Evolutionary conservation across 2,113 vertebrate species (phyloP), one percentile per base, ranked within the genome.

Genomic region (Noctilio leporinus): DNA sequence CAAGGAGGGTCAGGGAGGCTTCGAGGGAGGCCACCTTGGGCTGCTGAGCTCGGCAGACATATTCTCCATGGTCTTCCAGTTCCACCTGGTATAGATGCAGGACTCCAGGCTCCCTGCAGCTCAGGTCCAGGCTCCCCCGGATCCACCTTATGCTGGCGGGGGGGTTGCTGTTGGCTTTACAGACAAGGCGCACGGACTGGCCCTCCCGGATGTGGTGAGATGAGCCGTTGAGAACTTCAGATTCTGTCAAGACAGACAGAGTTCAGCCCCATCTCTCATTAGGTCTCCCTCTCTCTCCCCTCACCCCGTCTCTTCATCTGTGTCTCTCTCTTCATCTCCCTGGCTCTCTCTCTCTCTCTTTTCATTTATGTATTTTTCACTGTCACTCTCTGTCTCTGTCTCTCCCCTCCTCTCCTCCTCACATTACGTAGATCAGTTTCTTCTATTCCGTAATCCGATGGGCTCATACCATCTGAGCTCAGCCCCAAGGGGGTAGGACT

Each of bases 121-220:
- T 70, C 33, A 84, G 12, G 9, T 20, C 47, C 49, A 51, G 62
- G 40, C 55, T 76, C 0, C 86, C 76, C 15, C 0, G 1, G 19
- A 10, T 5, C 62, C 86, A 94, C 55, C 90, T 88, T 49, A 73
- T 22, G 7, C 5, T 53, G 20, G 62, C 2, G 0, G 51, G 17
- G 4, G 19, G 16, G 22, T 10, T 17, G 47, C 62, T 20, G 24
- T 45, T 2, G 0, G n/a, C 1, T 4, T 11, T 8, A 40, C 89
- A 94, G 28, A 77, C 43, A 51, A 83, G 75, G 7, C 0, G 0
- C 15, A 65, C 81, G 14, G 57, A 57, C 53, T 65, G 43, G 19
- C 59, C 89, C 59, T 57, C 69, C 24, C 16, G 10, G 5, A 70
- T 38, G 9, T 0, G 30, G 43, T 90, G 59, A 10, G 38, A n/a